phyloP scores from a whole-genome alignment of 2,113 vertebrate genomes.

The Spilogale gracilis region DNA sequence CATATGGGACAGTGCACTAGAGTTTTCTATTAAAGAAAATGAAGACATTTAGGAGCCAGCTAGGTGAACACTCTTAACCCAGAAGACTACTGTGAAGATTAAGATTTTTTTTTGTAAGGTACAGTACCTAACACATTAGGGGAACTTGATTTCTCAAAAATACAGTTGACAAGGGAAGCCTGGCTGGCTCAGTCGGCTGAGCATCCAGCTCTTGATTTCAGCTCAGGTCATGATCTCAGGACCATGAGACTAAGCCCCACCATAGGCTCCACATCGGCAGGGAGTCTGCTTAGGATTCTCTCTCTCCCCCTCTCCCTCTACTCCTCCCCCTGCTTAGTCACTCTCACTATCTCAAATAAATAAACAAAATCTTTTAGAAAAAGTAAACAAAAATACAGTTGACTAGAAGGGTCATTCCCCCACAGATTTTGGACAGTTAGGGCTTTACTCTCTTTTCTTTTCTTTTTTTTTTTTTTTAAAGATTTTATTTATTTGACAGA shows the following conservation, averaged over 20 bases:
- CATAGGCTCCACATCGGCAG: neutral
- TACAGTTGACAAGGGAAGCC: neutral
- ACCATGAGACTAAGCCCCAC: neutral
- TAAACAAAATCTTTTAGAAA: neutral
- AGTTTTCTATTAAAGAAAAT: constrained; percentile 33
- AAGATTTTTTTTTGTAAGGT: neutral
- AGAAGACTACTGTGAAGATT: neutral
- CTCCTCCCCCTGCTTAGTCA: no score
- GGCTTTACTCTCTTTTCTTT: neutral
- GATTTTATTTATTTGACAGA: no score
- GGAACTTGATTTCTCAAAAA: neutral
- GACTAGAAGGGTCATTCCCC: neutral
- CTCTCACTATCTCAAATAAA: neutral
- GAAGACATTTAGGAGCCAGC: neutral
- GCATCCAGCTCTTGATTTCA: neutral
- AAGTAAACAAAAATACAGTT: neutral
- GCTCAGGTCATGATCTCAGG: neutral
- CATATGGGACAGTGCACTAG: neutral
- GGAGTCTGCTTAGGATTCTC: neutral
- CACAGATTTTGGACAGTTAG: neutral
- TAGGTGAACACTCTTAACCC: neutral
- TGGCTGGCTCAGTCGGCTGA: neutral
- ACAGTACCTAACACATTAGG: neutral
- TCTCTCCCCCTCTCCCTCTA: neutral
- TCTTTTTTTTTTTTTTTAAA: no score